Base-by-base conservation (phyloP, 2,113 vertebrate species). In the Argyrosomus japonicus region DNA sequence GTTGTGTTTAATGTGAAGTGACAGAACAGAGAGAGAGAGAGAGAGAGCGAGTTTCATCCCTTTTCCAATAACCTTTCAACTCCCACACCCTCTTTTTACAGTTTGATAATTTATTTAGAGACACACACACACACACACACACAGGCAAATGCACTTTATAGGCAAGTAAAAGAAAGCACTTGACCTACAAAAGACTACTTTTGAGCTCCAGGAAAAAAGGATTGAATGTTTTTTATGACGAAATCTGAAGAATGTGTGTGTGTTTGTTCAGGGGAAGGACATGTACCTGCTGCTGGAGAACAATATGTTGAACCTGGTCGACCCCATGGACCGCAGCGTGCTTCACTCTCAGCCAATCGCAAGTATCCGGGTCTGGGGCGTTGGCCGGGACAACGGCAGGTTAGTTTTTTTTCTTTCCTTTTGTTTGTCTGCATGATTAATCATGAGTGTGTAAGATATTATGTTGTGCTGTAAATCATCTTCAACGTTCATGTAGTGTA, bases 281-380 rank as follows among this genome's bases (percentile, higher is more conserved):
- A 99, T 99, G 98, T 99, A 97, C 90, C 95, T 99, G 68, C 93
- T 97, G 78, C 92, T 99, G 96, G 98, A 99, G 92, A 99, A 99
- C 7, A 97, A 99, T 91, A 96, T 95, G 96, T 93, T 99, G 88
- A 98, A 99, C 94, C 95, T 99, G 79, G 96, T 99, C 15, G 98
- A 99, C 92, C 97, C 97, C 69, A 97, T 99, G 98, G 98, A 98
- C 92, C 97, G 95, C 88, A 95, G 96, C 0, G 95, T 98, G 79
- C 97, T 99, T 73, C 98, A 99, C 86, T 96, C 97, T 0, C 98
- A 99, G 93, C 97, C 97, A 90, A 99, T 99, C 1, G 96, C 97
- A 69, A 99, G 98, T 94, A 99, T 99, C 92, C 94, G 98, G 1
- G 98, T 99, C 50, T 99, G 98, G 98, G 98, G 98, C 0, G 98